These are phyloP conservation scores for Sylvilagus bachmani DNA, from an alignment of 2,113 vertebrate species.

Conservation along the genomic window DNA sequence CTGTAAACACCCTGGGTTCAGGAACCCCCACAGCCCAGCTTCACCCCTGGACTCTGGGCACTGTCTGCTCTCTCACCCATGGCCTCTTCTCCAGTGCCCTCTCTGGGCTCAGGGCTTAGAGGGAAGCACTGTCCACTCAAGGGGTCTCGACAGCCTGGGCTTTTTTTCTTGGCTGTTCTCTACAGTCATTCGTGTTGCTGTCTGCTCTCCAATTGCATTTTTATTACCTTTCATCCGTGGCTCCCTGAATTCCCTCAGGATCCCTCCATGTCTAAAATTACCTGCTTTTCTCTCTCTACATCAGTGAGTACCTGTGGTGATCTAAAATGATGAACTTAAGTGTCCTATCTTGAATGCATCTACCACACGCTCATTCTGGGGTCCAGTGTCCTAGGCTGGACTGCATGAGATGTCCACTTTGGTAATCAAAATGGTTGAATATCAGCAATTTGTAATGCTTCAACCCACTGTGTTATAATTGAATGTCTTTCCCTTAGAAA, in stretches of 20 bases:
- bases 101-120: neutral
- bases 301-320: neutral
- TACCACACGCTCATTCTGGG: conserved; percentile 1
- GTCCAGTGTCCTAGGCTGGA: neutral
- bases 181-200: neutral
- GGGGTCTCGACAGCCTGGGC: neutral
- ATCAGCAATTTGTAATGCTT: conserved; percentile 6
- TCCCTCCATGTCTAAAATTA: neutral
- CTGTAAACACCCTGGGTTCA: neutral
- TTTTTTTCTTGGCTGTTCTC: neutral
- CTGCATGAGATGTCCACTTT: conserved; percentile 14
- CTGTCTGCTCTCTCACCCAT: neutral
- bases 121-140: neutral
- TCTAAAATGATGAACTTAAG: neutral
- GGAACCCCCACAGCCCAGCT: neutral
- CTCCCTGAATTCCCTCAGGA: neutral
- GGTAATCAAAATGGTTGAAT: neutral
- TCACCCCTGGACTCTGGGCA: neutral
- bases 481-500: neutral
- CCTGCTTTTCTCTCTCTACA: neutral
- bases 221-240: neutral
- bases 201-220: conserved; percentile 41
- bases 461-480: neutral
- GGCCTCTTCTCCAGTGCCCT: neutral
- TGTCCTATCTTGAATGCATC: neutral